Conservation (phyloP, 2,113 vertebrate species). For the Arenaria interpres region DNA sequence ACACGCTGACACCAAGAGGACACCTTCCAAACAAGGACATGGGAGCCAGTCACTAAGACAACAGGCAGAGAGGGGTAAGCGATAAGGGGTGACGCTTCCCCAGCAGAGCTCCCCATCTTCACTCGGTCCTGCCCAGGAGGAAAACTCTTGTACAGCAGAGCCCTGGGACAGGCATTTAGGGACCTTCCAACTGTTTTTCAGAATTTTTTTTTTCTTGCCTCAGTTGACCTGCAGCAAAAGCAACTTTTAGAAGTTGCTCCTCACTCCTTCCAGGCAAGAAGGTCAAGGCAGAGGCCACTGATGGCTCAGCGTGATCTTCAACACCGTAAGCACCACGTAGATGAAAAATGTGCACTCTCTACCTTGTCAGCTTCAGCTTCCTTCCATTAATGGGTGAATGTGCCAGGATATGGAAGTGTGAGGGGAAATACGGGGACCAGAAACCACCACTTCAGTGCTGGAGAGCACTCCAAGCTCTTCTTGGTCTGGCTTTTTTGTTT, state of each 20-base stretch:
- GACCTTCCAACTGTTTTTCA: background rate
- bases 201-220: too few relatives aligned
- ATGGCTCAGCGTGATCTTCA: background rate
- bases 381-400: background rate
- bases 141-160: background rate
- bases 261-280: background rate
- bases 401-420: background rate
- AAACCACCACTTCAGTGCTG: background rate
- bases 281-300: background rate
- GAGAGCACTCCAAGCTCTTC: background rate
- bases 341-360: background rate
- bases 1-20: background rate
- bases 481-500: background rate
- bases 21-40: background rate
- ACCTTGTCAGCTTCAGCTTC: background rate
- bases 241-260: background rate
- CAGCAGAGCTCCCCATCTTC: background rate
- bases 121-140: rapidly evolving
- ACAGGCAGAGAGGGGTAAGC: background rate
- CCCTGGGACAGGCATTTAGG: background rate
- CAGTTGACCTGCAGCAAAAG: background rate
- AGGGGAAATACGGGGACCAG: background rate
- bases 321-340: too few relatives aligned
- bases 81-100: background rate
- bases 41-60: background rate